Evolutionary conservation across 2,888 invertebrate genomes (phyloP).

Genomic region (Meghimatium bilineatum): DNA sequence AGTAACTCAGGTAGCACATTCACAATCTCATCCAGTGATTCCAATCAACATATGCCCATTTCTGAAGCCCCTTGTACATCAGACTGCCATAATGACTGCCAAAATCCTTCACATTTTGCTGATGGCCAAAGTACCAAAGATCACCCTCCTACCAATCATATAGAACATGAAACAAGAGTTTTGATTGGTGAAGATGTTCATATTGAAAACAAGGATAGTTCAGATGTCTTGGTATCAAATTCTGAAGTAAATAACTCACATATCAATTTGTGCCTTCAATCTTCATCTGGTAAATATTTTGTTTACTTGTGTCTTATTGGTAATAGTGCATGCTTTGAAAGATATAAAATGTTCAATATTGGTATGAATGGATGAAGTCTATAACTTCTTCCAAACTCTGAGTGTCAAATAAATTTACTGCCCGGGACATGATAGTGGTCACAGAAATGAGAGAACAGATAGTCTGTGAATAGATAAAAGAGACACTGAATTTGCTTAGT

Average conservation of each 20-base stretch:
- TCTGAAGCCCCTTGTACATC: conserved; percentile 18
- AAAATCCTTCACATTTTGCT: not conserved
- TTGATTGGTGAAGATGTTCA: not conserved
- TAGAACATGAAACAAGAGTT: not conserved
- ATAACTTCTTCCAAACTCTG: no score
- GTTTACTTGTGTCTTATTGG: not conserved
- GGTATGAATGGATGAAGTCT: no score
- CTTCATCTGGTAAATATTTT: conserved; percentile 3
- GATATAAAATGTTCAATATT: no score
- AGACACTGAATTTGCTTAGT: no score
- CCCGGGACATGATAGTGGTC: no score
- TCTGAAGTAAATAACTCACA: not conserved
- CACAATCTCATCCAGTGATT: conserved; percentile 59
- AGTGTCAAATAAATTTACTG: no score
- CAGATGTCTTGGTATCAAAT: conserved; percentile 13
- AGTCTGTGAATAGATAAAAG: no score
- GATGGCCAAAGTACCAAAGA: not conserved
- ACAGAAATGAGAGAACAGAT: no score
- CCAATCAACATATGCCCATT: conserved; percentile 49
- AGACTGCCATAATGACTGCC: not conserved
- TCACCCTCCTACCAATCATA: not conserved
- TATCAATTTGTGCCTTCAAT: conserved; percentile 7
- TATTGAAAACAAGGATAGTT: conserved; percentile 8
- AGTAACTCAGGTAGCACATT: conserved; percentile 63
- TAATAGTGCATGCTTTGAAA: no score